Percentiles rank a stretch among this genome's conserved stretches.
phyloP scores from a whole-genome alignment of 2,797 vertebrate genomes.

The Taenioides sp. region DNA sequence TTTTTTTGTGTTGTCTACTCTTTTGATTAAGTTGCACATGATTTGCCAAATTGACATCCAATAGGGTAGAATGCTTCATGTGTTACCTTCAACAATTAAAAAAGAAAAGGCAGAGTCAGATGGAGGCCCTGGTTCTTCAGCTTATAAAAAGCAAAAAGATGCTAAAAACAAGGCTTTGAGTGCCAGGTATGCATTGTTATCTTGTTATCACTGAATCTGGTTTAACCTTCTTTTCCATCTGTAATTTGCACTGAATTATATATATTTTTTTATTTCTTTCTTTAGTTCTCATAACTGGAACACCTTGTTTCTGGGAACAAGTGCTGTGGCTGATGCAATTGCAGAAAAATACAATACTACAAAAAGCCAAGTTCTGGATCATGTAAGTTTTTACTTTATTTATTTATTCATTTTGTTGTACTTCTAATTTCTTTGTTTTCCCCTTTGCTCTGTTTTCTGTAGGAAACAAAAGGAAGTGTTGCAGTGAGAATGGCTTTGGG shows the following conservation, averaged over 20 bases:
- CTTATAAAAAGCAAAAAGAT: conserved; percentile 90
- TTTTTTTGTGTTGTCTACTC: neutral
- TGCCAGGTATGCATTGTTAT: conserved; percentile 77
- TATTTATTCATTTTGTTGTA: neutral
- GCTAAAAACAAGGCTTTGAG: conserved; percentile 90
- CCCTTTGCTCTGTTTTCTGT: conserved; percentile 14
- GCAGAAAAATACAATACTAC: conserved; percentile 92
- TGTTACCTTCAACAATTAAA: conserved; percentile 89
- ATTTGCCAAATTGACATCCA: neutral
- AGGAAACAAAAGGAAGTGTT: conserved; percentile 91
- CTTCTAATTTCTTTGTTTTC: neutral
- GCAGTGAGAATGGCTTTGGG: conserved; percentile 94
- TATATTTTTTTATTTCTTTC: neutral
- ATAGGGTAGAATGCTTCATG: conserved; percentile 92
- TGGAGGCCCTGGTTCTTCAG: conserved; percentile 72
- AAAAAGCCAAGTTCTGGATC: conserved; percentile 94
- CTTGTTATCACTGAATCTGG: neutral
- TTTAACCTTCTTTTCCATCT: neutral
- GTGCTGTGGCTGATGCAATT: conserved; percentile 90
- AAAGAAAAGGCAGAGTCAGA: conserved; percentile 82
- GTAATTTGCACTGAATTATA: neutral
- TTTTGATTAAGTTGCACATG: neutral
- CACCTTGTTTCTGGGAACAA: conserved; percentile 90
- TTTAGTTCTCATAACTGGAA: conserved; percentile 97
- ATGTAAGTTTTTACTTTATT: conserved; percentile 81